A percentile compares a stretch with the other conserved stretches of the same genome.
These are phyloP conservation scores for Anisognathus igniventris DNA, from an alignment of 2,797 vertebrate genomes.

Conservation along the genomic window DNA sequence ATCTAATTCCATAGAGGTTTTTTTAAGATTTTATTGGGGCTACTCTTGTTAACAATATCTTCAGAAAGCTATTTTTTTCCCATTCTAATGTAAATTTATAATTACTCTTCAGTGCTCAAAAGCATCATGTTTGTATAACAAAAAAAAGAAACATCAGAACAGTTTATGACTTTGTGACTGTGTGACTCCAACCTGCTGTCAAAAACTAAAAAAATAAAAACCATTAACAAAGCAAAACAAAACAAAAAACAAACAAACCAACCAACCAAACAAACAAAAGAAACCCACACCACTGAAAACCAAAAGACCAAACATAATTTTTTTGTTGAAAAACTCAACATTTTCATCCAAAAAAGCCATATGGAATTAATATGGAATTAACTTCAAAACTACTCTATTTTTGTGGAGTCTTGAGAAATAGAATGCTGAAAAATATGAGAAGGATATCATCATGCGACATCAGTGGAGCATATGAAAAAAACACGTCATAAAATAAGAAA, in stretches of 20 bases:
- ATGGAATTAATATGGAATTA: background rate
- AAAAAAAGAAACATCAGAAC: background rate
- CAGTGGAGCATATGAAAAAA: background rate
- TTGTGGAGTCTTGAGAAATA: background rate
- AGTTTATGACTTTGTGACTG: background rate
- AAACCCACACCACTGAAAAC: background rate
- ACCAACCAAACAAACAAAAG: too few relatives aligned
- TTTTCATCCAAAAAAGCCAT: background rate
- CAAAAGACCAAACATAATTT: rapidly evolving
- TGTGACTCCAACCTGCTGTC: background rate
- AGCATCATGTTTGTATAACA: background rate
- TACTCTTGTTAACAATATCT: background rate
- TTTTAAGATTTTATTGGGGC: background rate
- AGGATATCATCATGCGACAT: background rate
- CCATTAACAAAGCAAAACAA: too few relatives aligned
- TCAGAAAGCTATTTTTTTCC: background rate
- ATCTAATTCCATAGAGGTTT: background rate
- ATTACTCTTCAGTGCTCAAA: background rate
- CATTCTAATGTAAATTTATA: background rate
- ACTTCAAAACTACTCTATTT: background rate
- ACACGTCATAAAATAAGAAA: background rate
- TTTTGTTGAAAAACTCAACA: background rate
- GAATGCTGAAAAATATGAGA: background rate
- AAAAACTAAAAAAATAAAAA: background rate
- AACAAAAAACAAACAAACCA: background rate